Percentiles rank a stretch among this genome's conserved stretches.
phyloP scores from a whole-genome alignment of 2,113 vertebrate species.

The Takifugu flavidus region DNA sequence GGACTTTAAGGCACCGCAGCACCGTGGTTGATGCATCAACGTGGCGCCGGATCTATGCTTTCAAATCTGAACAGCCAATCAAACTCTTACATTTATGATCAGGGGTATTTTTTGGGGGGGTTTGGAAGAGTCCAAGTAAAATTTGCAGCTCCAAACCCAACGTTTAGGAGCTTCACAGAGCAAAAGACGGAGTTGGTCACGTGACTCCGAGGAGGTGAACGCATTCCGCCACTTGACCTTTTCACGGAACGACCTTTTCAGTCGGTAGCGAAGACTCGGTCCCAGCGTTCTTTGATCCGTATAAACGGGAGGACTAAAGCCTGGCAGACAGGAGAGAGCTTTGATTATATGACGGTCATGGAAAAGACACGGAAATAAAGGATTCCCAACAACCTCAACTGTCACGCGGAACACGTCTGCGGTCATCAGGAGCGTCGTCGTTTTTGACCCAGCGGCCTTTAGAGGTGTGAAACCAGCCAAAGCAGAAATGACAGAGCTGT shows the following conservation, averaged over 20 bases:
- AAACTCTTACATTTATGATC: too few species aligned
- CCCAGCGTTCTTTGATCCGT: conserved; percentile 14
- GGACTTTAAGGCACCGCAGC: too few species aligned
- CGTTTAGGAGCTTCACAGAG: too few species aligned
- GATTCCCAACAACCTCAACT: background rate
- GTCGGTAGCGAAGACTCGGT: conserved; percentile 2
- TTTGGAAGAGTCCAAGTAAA: too few species aligned
- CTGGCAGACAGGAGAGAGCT: conserved; percentile 6
- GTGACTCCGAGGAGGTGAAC: conserved; percentile 1
- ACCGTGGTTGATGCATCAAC: too few species aligned
- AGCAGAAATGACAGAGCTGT: background rate
- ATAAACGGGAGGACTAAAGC: conserved; percentile 1
- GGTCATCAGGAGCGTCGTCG: background rate
- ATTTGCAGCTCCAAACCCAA: too few species aligned
- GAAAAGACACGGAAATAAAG: background rate
- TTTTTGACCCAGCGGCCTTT: too few species aligned
- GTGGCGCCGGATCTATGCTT: too few species aligned
- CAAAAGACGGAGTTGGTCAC: too few species aligned
- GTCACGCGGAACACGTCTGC: background rate
- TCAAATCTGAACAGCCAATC: too few species aligned
- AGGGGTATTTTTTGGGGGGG: too few species aligned
- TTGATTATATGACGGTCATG: conserved; percentile 10
- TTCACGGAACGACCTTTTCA: conserved; percentile 16
- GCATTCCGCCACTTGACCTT: conserved; percentile 5
- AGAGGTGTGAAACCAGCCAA: background rate